Evolutionary conservation across 2,113 vertebrate species (phyloP).

Genomic region (Eudyptes chrysolophus): DNA sequence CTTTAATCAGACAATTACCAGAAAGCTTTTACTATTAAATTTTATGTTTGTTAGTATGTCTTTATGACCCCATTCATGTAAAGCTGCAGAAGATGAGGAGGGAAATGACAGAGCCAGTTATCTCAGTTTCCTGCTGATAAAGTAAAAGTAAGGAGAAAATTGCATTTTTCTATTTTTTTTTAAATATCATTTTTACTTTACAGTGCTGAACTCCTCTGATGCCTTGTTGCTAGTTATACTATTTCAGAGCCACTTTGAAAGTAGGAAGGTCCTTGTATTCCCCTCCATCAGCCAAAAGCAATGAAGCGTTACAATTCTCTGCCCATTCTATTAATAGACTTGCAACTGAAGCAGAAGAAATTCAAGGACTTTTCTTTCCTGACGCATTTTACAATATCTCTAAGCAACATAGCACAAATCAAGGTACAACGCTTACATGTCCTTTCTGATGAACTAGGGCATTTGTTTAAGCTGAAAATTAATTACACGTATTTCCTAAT

Average conservation of each 20-base stretch:
- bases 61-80: not conserved
- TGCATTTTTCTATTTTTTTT: not conserved
- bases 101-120: not conserved
- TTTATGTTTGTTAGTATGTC: not conserved
- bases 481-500: not conserved
- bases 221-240: constrained; percentile 23
- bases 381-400: constrained; percentile 41
- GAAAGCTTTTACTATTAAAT: not conserved
- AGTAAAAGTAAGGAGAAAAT: constrained; percentile 3
- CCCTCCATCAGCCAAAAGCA: constrained; percentile 59
- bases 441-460: constrained; percentile 6
- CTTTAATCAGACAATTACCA: constrained; percentile 6
- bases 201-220: not conserved
- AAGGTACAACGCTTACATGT: constrained; percentile 25
- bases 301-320: constrained; percentile 61
- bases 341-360: constrained; percentile 64
- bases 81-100: not conserved
- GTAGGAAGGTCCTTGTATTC: constrained; percentile 47
- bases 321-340: constrained; percentile 67
- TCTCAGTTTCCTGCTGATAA: constrained; percentile 5
- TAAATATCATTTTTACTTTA: not conserved
- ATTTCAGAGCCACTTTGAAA: constrained; percentile 63
- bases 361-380: constrained; percentile 59
- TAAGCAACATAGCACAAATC: constrained; percentile 20
- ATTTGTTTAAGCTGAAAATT: constrained; percentile 44